Conservation (phyloP, 2,113 vertebrate genomes). For the Gymnocephalus cernua region DNA sequence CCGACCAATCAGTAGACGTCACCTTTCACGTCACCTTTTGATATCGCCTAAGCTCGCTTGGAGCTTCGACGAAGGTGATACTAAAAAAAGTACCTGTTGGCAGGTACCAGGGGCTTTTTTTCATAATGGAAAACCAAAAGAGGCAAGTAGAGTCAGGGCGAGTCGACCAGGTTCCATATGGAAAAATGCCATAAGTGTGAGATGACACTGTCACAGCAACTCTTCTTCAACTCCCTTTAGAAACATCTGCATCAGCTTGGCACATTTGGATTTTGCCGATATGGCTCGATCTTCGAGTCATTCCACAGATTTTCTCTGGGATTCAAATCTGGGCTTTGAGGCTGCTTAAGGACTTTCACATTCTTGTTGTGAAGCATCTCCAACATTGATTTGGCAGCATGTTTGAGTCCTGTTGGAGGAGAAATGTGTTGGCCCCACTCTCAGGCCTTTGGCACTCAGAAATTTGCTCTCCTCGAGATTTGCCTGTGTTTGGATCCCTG, state of each 20-base stretch:
- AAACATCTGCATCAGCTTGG: constrained; percentile 28
- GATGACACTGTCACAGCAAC: constrained; percentile 7
- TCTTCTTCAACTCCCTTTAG: constrained; percentile 6
- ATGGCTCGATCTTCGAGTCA: constrained; percentile 30
- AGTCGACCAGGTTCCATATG: no score
- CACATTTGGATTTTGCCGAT: constrained; percentile 7
- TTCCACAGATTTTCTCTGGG: constrained; percentile 48
- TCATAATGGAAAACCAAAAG: no score
- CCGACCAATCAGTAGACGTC: no score
- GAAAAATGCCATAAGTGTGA: not conserved
- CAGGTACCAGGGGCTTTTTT: no score
- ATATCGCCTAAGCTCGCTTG: no score
- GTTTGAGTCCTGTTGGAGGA: constrained; percentile 48
- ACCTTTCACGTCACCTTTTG: no score
- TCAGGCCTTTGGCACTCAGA: constrained; percentile 53
- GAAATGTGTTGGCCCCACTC: constrained; percentile 49
- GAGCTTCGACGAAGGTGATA: no score
- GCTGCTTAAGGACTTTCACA: constrained; percentile 53
- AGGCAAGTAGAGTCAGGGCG: no score
- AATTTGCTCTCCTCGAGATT: constrained; percentile 52
- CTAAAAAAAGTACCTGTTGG: no score
- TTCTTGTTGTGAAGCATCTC: constrained; percentile 64
- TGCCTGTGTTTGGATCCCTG: constrained; percentile 48
- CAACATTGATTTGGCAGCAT: constrained; percentile 56
- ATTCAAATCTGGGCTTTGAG: constrained; percentile 44